These are phyloP conservation scores for Petromus typicus DNA, from an alignment of 2,113 vertebrate species.

Conservation along the genomic window DNA sequence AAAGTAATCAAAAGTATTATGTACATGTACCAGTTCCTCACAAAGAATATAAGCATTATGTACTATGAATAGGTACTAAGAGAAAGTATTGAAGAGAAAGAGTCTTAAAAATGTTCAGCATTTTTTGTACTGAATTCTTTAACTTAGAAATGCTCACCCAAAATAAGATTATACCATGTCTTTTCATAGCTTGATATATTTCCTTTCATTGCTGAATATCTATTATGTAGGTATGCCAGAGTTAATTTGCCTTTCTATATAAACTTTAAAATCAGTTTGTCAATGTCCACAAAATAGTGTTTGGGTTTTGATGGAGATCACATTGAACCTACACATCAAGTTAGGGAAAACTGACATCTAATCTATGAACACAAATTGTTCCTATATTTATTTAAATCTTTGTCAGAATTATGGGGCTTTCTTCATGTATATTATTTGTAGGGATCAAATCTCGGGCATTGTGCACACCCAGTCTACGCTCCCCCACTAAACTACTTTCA, in stretches of 20 bases:
- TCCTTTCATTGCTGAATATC: constrained; percentile 9
- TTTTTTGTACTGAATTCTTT: neutral
- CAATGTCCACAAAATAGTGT: neutral
- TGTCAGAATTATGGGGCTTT: neutral
- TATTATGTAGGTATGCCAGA: neutral
- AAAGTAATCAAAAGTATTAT: neutral
- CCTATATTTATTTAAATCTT: neutral
- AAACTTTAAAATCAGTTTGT: neutral
- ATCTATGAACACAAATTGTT: neutral
- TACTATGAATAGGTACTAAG: neutral
- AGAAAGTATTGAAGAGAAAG: neutral
- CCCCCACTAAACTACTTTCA: neutral
- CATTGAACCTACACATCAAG: too few species aligned
- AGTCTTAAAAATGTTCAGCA: neutral
- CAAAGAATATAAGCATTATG: neutral
- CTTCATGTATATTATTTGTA: neutral
- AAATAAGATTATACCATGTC: neutral
- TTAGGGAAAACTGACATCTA: neutral
- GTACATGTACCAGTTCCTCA: neutral
- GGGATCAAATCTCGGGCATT: neutral
- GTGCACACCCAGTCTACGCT: neutral
- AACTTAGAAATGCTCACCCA: neutral
- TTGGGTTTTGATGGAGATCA: neutral
- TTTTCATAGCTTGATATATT: neutral
- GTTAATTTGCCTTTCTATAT: neutral